Percentiles rank a stretch among this genome's conserved stretches.
Conservation (phyloP, 1,140 invertebrate genomes). For the Holcopasites calliopsidis region DNA sequence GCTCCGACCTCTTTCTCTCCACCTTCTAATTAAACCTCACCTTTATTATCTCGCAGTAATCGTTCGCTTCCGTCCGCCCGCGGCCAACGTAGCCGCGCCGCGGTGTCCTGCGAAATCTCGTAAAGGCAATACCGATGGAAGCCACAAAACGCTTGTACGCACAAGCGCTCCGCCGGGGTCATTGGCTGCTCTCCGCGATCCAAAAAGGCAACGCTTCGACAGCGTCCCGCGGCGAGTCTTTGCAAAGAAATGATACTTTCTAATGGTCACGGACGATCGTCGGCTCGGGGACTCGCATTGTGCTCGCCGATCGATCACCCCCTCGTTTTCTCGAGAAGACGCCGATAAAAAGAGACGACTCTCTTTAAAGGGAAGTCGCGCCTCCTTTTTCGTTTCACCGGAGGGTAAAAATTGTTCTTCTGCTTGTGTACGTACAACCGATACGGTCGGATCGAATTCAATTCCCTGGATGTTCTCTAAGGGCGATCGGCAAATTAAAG, state of each 20-base stretch:
- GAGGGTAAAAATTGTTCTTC: constrained; percentile 15
- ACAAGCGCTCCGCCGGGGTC: constrained; percentile 12
- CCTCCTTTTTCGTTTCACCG: neutral
- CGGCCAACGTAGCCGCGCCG: too few species aligned
- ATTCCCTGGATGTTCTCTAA: constrained; percentile 25
- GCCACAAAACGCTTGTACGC: neutral
- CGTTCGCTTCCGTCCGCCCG: neutral
- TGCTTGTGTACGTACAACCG: neutral
- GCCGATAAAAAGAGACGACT: constrained; percentile 25
- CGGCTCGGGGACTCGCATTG: constrained; percentile 30
- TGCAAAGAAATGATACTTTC: constrained; percentile 29
- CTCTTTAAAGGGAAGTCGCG: constrained; percentile 45
- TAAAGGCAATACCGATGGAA: neutral
- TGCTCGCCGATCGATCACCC: constrained; percentile 14
- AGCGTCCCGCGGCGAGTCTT: constrained; percentile 7
- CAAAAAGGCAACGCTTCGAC: constrained; percentile 26
- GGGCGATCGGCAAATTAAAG: constrained; percentile 44
- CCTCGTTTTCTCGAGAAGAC: constrained; percentile 16
- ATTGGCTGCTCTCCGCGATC: neutral
- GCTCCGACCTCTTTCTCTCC: neutral
- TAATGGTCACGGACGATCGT: constrained; percentile 47
- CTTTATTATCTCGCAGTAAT: neutral
- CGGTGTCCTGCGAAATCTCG: neutral
- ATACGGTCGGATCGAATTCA: constrained; percentile 4
- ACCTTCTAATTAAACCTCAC: neutral